These are phyloP conservation scores for Dromiciops gliroides DNA, from an alignment of 2,113 vertebrate species.

Conservation along the genomic window DNA sequence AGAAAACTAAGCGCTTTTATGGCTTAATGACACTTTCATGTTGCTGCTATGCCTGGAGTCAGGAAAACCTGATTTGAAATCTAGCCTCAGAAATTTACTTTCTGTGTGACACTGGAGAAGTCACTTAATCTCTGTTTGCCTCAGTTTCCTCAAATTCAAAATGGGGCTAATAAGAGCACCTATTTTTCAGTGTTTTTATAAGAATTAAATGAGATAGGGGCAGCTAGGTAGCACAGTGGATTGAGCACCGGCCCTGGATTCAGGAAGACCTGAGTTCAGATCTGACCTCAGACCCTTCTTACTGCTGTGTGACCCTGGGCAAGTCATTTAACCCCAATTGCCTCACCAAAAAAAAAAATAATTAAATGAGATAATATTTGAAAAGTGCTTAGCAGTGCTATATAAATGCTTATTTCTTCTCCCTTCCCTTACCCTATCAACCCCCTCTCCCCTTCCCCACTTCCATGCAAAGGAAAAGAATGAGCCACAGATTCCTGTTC, in stretches of 20 bases:
- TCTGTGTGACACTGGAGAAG: neutral
- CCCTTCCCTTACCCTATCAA: neutral
- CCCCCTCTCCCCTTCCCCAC: no score
- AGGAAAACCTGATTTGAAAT: neutral
- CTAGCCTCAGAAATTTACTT: neutral
- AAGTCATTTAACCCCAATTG: no score
- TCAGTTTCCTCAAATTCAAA: neutral
- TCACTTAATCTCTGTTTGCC: neutral
- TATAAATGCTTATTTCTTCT: neutral
- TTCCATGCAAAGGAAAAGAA: neutral
- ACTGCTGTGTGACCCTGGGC: no score
- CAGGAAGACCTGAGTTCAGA: no score
- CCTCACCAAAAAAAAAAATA: no score
- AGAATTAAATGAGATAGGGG: neutral
- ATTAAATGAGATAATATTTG: neutral
- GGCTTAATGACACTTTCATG: neutral
- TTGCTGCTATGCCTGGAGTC: neutral
- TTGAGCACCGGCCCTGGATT: no score
- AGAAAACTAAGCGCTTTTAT: neutral
- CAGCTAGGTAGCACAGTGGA: no score
- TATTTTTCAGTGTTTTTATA: neutral
- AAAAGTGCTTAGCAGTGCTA: neutral
- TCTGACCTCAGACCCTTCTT: no score
- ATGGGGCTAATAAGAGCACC: neutral
- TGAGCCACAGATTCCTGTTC: neutral